Percentiles rank a stretch among this genome's conserved stretches.
These are phyloP conservation scores for Amaurobius ferox DNA, from an alignment of 2,888 invertebrate species.

Conservation along the genomic window DNA sequence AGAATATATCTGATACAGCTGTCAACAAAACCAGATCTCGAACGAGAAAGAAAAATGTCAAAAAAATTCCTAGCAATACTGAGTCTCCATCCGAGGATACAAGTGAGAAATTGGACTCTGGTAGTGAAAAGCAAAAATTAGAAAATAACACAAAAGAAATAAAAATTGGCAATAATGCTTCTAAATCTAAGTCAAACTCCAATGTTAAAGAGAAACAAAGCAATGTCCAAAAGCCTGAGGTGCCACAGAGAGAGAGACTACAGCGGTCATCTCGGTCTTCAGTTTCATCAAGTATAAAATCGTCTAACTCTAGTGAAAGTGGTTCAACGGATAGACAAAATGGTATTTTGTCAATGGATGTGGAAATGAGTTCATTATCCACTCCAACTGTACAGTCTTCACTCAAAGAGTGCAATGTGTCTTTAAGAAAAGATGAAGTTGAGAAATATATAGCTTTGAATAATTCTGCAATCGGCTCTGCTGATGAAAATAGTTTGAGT, in stretches of 20 bases:
- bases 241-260: not conserved
- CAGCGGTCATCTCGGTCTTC: not conserved
- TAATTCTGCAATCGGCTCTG: not conserved
- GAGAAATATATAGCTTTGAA: slow-evolving; percentile 12
- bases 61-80: not conserved
- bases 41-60: not conserved
- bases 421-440: slow-evolving; percentile 21
- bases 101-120: not conserved
- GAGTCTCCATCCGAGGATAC: not conserved
- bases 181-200: not conserved
- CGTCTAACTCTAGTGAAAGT: not conserved
- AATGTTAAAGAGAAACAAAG: not conserved
- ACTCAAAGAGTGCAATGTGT: slow-evolving; percentile 41
- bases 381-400: not conserved
- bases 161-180: not conserved
- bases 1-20: not conserved
- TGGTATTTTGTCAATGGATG: not conserved
- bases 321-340: not conserved
- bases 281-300: not conserved
- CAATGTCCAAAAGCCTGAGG: not conserved
- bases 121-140: not conserved
- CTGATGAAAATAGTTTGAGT: not conserved
- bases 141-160: not conserved
- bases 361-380: not conserved
- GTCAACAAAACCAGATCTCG: not conserved